Evolutionary conservation across 2,797 vertebrate genomes (phyloP), one percentile per base, ranked within the genome.

Genomic region (Cynopterus sphinx): DNA sequence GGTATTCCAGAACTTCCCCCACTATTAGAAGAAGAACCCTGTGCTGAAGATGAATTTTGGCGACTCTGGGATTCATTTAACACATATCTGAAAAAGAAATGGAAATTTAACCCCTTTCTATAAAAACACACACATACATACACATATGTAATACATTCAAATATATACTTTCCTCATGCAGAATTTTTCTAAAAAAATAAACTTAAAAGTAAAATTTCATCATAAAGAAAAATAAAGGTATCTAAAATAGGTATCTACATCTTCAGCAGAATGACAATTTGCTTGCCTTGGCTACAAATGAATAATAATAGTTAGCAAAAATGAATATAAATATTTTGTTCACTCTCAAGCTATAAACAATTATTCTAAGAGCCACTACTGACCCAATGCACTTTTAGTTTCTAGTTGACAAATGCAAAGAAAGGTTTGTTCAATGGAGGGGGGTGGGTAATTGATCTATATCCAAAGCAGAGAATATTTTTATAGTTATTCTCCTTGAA

Each of bases 41-140:
- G 99, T 84, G 99, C 98, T 0, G 98, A 98, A 41, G 99, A 98
- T 31, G 99, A 95, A 7, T 99, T 98, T 33, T 99, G 99, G 81
- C 99, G 99, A 98, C 98, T 99, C 81, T 99, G 99, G 95, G 99
- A 99, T 98, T 99, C 99, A 98, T 99, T 99, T 97, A 99, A 98
- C 94, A 99, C 99, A 92, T 99, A 99, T 98, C 99, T 99, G 94
- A 63, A 97, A 90, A 90, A 12, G 22, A 95, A 97, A 96, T 33
- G 90, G 65, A 9, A 87, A 21, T 31, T 93, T 77, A 87, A 78
- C 24, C 15, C 17, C 57, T 97, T 57, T 88, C 63, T 86, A 68
- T 81, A 68, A 95, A 89, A 86, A 81, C 11, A 78, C 1, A 83
- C n/a, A 33, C 61, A 39, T 6, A 43, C 6, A 55, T n/a, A 73